phyloP scores from a whole-genome alignment of 2,113 vertebrate genomes.

The Myotis brandtii region DNA sequence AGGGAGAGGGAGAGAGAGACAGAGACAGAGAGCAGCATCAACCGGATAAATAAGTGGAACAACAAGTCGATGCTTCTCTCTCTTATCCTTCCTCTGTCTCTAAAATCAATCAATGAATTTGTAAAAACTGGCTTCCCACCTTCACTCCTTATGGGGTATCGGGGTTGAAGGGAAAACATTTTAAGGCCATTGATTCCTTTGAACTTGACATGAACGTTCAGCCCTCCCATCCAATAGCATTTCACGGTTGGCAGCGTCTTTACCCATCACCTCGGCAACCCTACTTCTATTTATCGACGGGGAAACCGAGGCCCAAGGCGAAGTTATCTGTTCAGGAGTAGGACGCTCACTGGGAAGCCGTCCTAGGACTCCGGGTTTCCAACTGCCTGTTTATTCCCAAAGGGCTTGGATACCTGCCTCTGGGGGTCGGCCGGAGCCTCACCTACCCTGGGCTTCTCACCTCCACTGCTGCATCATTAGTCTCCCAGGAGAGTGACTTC shows the following conservation, averaged over 20 bases:
- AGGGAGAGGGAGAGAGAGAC: too few species aligned
- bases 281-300: not conserved
- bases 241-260: not conserved
- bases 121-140: not conserved
- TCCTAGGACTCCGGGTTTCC: not conserved
- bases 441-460: rapidly evolving
- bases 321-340: not conserved
- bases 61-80: too few species aligned
- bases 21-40: too few species aligned
- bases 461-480: too few species aligned
- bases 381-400: not conserved
- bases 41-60: too few species aligned
- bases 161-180: not conserved
- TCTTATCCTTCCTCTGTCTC: too few species aligned
- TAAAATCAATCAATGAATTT: too few species aligned
- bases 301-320: not conserved
- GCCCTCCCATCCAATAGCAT: too few species aligned
- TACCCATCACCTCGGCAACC: not conserved
- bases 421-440: not conserved
- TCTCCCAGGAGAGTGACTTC: not conserved
- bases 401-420: not conserved
- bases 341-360: not conserved
- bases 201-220: not conserved
- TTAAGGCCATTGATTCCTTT: not conserved
- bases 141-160: not conserved